Evolutionary conservation across 37 sponge, comb jelly and placozoan genomes (phyloP), one percentile per base, ranked within the genome.

Genomic region (Crambe crambe): DNA sequence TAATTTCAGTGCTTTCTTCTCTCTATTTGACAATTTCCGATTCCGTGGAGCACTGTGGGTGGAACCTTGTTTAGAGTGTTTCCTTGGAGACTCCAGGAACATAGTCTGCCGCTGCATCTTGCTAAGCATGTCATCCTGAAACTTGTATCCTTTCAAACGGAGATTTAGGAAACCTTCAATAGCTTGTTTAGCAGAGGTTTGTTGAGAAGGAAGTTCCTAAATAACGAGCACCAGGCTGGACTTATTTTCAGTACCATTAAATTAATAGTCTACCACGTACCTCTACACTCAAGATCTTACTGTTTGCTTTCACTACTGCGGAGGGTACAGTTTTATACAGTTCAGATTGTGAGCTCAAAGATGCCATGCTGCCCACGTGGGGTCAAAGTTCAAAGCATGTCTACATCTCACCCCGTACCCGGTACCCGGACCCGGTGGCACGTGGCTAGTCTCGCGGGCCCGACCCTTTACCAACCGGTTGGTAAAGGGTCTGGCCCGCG

Each of bases 151-250:
- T 22, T 73, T 78, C n/a, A 89, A 74, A 9, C 40, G 58, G 34
- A 65, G 40, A n/a, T 15, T 37, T 2, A 90, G 78, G 65, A 90
- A 90, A 18, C 74, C 59, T 34, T 83, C 80, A 37, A 89, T 70
- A 68, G 73, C 78, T 35, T 59, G 32, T 15, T 75, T 69, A 5
- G 87, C 54, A 3, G 37, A 34, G n/a, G 36, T 41, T 9, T 20
- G 64, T 0, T 22, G 80, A 20, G 8, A 68, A 23, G 37, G 22
- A 56, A 34, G 18, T 56, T 20, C 1, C 1, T 20, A 21, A 25
- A 74, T 54, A 40, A 35, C 21, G 18, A 47, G 51, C 3, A 47
- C n/a, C 10, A 30, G 25, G 3, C 73, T 25, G 12, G 29, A 44
- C 9, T 26, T 9, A 44, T 42, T 4, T n/a, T 72, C n/a, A n/a